Conservation (phyloP, 2,113 vertebrate genomes). For the Scortum barcoo region DNA sequence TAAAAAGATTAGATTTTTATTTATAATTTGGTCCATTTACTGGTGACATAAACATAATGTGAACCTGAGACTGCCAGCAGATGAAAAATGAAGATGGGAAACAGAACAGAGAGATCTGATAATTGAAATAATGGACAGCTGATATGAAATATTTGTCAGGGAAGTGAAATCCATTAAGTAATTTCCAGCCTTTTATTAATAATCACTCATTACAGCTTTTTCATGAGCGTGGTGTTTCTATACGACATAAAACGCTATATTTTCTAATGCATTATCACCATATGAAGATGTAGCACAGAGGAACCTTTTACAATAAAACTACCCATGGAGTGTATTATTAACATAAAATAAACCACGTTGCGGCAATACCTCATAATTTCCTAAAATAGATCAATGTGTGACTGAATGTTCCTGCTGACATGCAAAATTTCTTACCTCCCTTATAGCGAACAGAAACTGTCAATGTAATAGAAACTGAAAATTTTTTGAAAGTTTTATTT, state of each 20-base stretch:
- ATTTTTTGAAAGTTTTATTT: no score
- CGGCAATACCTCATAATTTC: background rate
- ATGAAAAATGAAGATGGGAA: no score
- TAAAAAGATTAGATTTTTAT: background rate
- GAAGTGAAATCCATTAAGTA: background rate
- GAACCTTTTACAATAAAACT: background rate
- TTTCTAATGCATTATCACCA: background rate
- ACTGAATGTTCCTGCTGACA: background rate
- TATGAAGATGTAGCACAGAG: background rate
- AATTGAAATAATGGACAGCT: background rate
- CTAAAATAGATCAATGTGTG: background rate
- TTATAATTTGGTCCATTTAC: background rate
- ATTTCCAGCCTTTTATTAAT: background rate
- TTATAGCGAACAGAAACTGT: no score
- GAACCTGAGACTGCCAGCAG: background rate
- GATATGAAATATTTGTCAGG: background rate
- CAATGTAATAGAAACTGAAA: background rate
- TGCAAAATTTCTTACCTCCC: background rate
- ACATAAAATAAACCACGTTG: background rate
- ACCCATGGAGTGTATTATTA: background rate
- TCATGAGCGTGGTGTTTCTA: background rate
- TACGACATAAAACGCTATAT: background rate
- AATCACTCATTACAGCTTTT: background rate
- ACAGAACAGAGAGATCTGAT: background rate
- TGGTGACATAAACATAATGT: background rate